These are phyloP conservation scores for Sus cebifrons DNA, from an alignment of 2,797 vertebrate species.

Conservation along the genomic window DNA sequence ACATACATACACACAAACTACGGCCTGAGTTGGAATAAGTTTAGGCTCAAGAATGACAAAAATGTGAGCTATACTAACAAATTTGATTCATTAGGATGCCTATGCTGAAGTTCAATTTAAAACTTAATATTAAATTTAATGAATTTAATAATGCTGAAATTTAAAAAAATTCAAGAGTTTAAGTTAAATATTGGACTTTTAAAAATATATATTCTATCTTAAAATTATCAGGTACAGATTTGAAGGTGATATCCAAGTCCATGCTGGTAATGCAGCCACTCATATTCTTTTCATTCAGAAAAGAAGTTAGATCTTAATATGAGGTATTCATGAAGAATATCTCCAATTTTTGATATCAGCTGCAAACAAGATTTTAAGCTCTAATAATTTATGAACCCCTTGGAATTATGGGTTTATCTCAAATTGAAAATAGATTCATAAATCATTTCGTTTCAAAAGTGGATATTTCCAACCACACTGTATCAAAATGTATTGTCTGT, in stretches of 20 bases:
- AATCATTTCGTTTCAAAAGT: conserved; percentile 77
- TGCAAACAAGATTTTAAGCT: conserved; percentile 74
- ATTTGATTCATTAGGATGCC: not conserved
- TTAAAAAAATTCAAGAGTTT: not conserved
- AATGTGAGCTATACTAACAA: not conserved
- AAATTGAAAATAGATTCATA: conserved; percentile 70
- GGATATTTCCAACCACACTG: conserved; percentile 16
- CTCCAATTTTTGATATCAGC: conserved; percentile 60
- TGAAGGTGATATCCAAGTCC: conserved; percentile 53
- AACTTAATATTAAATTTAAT: no score
- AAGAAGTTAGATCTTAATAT: conserved; percentile 71
- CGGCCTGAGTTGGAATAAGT: not conserved
- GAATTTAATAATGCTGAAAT: not conserved
- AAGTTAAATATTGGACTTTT: conserved; percentile 46
- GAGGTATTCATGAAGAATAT: conserved; percentile 71
- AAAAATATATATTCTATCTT: conserved; percentile 56
- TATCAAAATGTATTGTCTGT: conserved; percentile 71
- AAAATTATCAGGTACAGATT: conserved; percentile 46
- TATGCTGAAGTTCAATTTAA: no score
- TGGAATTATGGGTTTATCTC: conserved; percentile 76
- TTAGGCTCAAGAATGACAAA: conserved; percentile 44
- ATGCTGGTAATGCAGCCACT: not conserved
- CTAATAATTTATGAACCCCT: conserved; percentile 73
- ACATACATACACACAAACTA: not conserved
- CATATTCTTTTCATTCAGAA: conserved; percentile 57